Evolutionary conservation across 1,140 invertebrate species (phyloP).

Genomic region (Drosophila micromelanica): DNA sequence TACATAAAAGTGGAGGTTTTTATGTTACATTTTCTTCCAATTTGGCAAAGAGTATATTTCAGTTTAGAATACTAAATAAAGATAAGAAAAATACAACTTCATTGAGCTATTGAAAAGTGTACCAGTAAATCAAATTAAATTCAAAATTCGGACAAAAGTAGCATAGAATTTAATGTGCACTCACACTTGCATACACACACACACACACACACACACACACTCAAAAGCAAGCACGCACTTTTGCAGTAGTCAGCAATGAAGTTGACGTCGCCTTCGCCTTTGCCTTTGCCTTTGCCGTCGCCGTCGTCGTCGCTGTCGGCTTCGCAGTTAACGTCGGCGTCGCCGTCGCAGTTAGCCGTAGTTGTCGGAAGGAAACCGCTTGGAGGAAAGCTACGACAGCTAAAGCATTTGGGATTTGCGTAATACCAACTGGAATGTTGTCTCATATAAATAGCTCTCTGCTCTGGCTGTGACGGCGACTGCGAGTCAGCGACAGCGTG

Average conservation of each 20-base stretch:
- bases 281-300: not conserved
- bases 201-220: constrained; percentile 35
- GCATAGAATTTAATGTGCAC: constrained; percentile 44
- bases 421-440: constrained; percentile 81
- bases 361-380: constrained; percentile 73
- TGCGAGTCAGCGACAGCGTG: constrained; percentile 12
- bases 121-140: constrained; percentile 34
- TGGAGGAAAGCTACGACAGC: constrained; percentile 80
- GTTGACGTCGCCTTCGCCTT: not conserved
- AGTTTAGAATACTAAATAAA: too few species aligned
- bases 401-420: constrained; percentile 80
- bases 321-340: constrained; percentile 19
- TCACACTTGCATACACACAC: constrained; percentile 6
- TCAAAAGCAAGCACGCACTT: constrained; percentile 73
- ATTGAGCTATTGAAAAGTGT: constrained; percentile 21
- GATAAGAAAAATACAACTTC: too few species aligned
- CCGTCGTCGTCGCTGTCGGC: constrained; percentile 18
- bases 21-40: too few species aligned
- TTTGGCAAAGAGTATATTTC: too few species aligned
- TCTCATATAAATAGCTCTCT: constrained; percentile 78
- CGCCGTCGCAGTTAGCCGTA: constrained; percentile 36
- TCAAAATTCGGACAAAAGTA: constrained; percentile 40
- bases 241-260: constrained; percentile 62
- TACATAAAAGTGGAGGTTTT: too few species aligned
- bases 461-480: constrained; percentile 26